phyloP scores from a whole-genome alignment of 2,113 vertebrate species.

The Bos indicus region DNA sequence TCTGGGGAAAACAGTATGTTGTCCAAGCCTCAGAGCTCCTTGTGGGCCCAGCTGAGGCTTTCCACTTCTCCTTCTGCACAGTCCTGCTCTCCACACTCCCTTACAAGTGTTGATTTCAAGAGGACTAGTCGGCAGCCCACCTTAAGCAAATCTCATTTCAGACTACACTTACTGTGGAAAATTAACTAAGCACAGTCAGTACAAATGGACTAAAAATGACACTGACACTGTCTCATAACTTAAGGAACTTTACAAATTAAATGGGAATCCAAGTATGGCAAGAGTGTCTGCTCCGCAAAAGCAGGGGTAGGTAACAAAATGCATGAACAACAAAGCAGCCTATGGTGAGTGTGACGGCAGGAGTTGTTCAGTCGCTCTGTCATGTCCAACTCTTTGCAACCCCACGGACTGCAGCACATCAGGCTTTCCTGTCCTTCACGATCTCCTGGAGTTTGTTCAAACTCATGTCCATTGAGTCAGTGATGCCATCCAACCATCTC shows the following conservation, averaged over 20 bases:
- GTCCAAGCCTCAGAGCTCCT: not conserved
- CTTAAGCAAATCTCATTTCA: not conserved
- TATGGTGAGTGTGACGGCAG: not conserved
- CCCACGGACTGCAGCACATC: not conserved
- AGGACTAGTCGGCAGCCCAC: not conserved
- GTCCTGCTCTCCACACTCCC: not conserved
- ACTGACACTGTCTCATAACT: not conserved
- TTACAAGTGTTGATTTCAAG: not conserved
- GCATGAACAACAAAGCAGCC: not conserved
- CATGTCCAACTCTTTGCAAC: rapidly evolving
- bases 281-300: not conserved
- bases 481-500: not conserved
- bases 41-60: not conserved
- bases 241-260: not conserved
- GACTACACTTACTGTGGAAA: not conserved
- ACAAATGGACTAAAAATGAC: not conserved
- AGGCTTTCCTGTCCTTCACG: not conserved
- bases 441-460: not conserved
- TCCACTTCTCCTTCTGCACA: not conserved
- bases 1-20: not conserved
- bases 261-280: not conserved
- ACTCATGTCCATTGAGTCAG: not conserved
- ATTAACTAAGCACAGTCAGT: not conserved
- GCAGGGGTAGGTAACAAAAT: not conserved
- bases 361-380: rapidly evolving